These are phyloP conservation scores for Chymomyza fuscimana DNA, from an alignment of 2,888 invertebrate species.

Conservation along the genomic window DNA sequence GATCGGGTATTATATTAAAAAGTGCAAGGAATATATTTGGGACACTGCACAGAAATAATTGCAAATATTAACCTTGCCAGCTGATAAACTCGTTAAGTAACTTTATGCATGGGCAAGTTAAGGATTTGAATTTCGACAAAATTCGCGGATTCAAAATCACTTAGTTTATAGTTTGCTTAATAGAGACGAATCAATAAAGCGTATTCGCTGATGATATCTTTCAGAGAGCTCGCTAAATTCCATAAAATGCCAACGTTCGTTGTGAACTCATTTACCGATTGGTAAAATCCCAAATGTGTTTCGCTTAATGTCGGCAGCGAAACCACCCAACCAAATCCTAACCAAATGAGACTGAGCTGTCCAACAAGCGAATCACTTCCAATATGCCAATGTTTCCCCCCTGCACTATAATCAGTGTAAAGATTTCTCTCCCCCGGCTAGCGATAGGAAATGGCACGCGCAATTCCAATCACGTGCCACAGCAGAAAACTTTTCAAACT, in stretches of 20 bases:
- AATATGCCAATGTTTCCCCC: neutral
- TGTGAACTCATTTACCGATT: constrained; percentile 50
- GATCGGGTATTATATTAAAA: too few relatives aligned
- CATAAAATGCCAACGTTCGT: constrained; percentile 53
- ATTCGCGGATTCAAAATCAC: too few relatives aligned
- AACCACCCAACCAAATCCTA: neutral
- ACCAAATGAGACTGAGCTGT: neutral
- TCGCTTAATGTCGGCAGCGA: neutral
- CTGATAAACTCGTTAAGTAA: too few relatives aligned
- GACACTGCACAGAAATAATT: too few relatives aligned
- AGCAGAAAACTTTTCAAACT: constrained; percentile 64
- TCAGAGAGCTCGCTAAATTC: constrained; percentile 13
- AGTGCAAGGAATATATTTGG: too few relatives aligned
- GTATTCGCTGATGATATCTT: neutral
- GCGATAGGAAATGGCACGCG: constrained; percentile 44
- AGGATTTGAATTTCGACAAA: too few relatives aligned
- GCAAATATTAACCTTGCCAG: too few relatives aligned
- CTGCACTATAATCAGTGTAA: constrained; percentile 33
- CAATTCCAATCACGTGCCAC: constrained; percentile 72
- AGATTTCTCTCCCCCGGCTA: constrained; percentile 45
- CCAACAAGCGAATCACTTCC: neutral
- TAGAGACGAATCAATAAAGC: too few relatives aligned
- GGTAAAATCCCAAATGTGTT: constrained; percentile 62
- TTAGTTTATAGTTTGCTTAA: too few relatives aligned
- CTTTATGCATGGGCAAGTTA: too few relatives aligned